These are phyloP conservation scores for Drosophila kuntzei DNA, from an alignment of 2,888 invertebrate species.

Conservation along the genomic window DNA sequence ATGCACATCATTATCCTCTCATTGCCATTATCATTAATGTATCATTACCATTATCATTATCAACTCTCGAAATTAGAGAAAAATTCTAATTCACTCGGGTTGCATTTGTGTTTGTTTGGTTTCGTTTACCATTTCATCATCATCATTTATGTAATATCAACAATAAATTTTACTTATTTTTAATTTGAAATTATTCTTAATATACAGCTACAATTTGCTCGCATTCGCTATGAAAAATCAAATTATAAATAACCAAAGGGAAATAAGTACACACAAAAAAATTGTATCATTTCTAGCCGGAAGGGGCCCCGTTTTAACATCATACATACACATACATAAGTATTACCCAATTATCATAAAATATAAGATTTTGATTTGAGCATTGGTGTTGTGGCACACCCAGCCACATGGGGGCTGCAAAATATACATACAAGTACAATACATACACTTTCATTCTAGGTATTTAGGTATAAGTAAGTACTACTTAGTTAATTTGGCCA, in stretches of 20 bases:
- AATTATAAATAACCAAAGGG: slow-evolving; percentile 24
- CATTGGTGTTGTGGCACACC: slow-evolving; percentile 71
- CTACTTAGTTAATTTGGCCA: slow-evolving; percentile 79
- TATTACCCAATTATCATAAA: slow-evolving; percentile 64
- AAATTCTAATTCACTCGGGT: slow-evolving; percentile 76
- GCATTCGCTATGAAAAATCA: slow-evolving; percentile 68
- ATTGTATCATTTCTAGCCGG: slow-evolving; percentile 52
- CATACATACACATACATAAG: slow-evolving; percentile 33
- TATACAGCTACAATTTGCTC: slow-evolving; percentile 77
- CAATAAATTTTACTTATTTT: slow-evolving; percentile 77
- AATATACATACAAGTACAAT: slow-evolving; percentile 67
- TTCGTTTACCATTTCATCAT: slow-evolving; percentile 34
- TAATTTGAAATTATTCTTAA: slow-evolving; percentile 75
- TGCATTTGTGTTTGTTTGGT: slow-evolving; percentile 42
- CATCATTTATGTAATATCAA: slow-evolving; percentile 71
- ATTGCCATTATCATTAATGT: slow-evolving; percentile 42
- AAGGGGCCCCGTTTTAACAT: slow-evolving; percentile 47
- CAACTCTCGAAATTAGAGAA: slow-evolving; percentile 75
- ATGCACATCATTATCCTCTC: slow-evolving; percentile 34
- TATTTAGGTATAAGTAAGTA: slow-evolving; percentile 55
- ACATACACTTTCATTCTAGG: slow-evolving; percentile 51
- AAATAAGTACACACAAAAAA: slow-evolving; percentile 24
- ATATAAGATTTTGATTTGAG: slow-evolving; percentile 77
- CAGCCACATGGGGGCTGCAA: slow-evolving; percentile 69
- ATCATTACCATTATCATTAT: slow-evolving; percentile 31